Evolutionary conservation across 2,888 invertebrate species (phyloP), one percentile per base, ranked within the genome.

Genomic region (Horisme vitalbata): DNA sequence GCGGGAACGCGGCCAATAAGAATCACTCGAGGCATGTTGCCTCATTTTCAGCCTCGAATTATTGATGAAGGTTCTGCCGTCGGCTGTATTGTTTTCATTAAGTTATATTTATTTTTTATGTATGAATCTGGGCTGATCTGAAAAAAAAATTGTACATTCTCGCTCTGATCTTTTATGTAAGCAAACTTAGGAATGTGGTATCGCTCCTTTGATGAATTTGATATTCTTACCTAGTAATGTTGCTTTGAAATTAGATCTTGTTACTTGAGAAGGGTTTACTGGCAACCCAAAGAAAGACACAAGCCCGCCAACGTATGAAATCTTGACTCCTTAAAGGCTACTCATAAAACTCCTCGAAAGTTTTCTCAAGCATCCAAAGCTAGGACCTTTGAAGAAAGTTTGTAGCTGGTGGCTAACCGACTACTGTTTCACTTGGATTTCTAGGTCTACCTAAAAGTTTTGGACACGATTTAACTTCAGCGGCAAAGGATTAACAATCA

Each of bases 1-100:
- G 68, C 63, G 63, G 56, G 56, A 59, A 66, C 65, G 65, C 54
- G 55, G 59, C 68, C 71, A 75, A 76, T 80, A 75, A 76, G 68
- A 63, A 69, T 65, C 65, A 63, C 46, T 56, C 58, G 33, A 1
- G 31, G 31, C 38, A 71, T 68, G 43, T 48, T 43, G 43, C 43
- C 38, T 43, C 34, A 27, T 31, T 36, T 35, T 30, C 10, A 12
- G 33, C 10, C 30, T 24, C n/a, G 4, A 12, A 10, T 3, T 26
- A 27, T 27, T 43, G 28, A 28, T 21, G 28, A 20, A 27, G 7
- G 0, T n/a, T n/a, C n/a, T n/a, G n/a, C n/a, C n/a, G n/a, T n/a
- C n/a, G n/a, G n/a, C n/a, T n/a, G n/a, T n/a, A n/a, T n/a, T n/a
- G n/a, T n/a, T n/a, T n/a, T n/a, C n/a, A n/a, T n/a, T n/a, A n/a